These are phyloP conservation scores for Bombus superbus DNA, from an alignment of 1,140 invertebrate genomes.

Conservation along the genomic window DNA sequence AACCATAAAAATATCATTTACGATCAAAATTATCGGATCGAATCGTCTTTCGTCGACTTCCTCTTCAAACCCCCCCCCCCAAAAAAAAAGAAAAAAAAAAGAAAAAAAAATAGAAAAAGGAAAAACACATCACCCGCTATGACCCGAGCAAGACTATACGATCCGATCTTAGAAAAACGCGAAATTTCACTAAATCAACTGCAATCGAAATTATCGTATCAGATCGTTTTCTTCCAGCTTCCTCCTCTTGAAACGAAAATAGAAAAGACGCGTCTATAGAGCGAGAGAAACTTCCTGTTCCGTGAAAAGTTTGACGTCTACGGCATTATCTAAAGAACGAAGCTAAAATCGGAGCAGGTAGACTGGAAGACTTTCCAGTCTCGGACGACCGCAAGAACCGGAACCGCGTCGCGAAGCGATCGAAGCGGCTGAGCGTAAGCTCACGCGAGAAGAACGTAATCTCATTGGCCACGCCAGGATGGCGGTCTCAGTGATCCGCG, in stretches of 20 bases:
- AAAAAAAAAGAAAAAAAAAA: too few relatives aligned
- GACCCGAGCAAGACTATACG: too few relatives aligned
- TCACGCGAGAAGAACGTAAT: slow-evolving; percentile 66
- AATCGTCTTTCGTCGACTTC: too few relatives aligned
- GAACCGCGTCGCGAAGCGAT: slow-evolving; percentile 49
- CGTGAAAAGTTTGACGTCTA: not conserved
- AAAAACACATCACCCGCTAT: too few relatives aligned
- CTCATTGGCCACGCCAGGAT: slow-evolving; percentile 73
- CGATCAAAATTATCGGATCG: too few relatives aligned
- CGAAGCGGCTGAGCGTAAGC: slow-evolving; percentile 57
- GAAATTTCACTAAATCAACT: too few relatives aligned
- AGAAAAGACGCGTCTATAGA: not conserved
- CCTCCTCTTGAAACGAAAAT: not conserved
- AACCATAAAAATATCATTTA: too few relatives aligned
- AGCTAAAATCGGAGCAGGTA: slow-evolving; percentile 12
- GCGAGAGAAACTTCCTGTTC: not conserved
- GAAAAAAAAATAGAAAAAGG: too few relatives aligned
- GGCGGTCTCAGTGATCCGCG: slow-evolving; percentile 69
- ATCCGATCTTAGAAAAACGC: too few relatives aligned
- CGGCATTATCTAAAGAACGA: not conserved
- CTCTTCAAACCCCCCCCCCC: too few relatives aligned
- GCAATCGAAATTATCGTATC: too few relatives aligned
- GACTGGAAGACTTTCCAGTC: slow-evolving; percentile 24
- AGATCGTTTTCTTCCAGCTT: too few relatives aligned
- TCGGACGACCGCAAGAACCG: slow-evolving; percentile 49